These are phyloP conservation scores for Cerceris ruficornis DNA, from an alignment of 2,888 invertebrate genomes.

Conservation along the genomic window DNA sequence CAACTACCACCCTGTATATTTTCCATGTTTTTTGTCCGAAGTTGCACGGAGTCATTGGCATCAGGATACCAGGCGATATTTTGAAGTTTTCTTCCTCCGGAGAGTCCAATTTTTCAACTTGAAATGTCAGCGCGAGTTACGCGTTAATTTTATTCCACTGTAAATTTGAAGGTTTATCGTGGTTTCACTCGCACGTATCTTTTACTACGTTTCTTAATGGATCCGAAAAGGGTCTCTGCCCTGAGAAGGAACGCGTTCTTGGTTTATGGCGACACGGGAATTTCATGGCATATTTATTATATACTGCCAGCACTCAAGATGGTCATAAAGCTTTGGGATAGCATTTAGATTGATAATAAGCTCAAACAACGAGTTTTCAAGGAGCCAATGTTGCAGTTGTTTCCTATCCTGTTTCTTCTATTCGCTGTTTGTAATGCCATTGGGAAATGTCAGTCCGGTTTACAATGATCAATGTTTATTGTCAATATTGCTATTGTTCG, in stretches of 20 bases:
- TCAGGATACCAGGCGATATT: too few relatives aligned
- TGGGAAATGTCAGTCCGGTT: too few relatives aligned
- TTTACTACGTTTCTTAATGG: constrained; percentile 17
- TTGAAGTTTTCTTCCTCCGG: not conserved
- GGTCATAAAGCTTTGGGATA: constrained; percentile 35
- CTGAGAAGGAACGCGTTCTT: constrained; percentile 27
- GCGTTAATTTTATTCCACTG: not conserved
- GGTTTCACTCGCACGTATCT: not conserved
- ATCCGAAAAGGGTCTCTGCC: constrained; percentile 35
- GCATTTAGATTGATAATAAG: constrained; percentile 50
- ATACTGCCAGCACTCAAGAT: constrained; percentile 14
- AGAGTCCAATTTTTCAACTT: not conserved
- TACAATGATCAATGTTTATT: too few relatives aligned
- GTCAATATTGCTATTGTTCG: too few relatives aligned
- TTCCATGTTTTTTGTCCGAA: too few relatives aligned
- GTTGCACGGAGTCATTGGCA: too few relatives aligned
- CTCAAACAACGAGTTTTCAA: constrained; percentile 5
- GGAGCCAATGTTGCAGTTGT: constrained; percentile 4
- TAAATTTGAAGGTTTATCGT: constrained; percentile 14
- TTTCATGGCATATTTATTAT: constrained; percentile 54
- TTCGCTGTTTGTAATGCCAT: not conserved
- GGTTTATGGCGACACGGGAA: constrained; percentile 46
- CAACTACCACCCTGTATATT: too few relatives aligned
- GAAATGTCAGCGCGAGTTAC: not conserved
- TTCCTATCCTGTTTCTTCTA: not conserved